Evolutionary conservation across 2,797 vertebrate genomes (phyloP).

Genomic region (Merluccius polli): DNA sequence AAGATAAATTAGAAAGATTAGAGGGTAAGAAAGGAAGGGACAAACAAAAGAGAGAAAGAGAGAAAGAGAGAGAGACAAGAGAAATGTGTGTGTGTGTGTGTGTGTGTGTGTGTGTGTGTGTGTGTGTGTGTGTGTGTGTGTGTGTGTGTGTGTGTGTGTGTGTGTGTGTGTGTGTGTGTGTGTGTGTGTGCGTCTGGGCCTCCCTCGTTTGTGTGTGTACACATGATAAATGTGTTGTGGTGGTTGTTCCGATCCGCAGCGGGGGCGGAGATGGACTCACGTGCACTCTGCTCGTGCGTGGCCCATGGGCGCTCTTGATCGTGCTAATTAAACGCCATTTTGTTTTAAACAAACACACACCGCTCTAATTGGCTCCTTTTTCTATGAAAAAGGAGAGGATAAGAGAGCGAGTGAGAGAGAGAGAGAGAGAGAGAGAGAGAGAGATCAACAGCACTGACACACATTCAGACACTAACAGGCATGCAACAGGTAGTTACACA

Average conservation of each 20-base stretch:
- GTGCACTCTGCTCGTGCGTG: constrained; percentile 39
- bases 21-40: constrained; percentile 59
- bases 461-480: constrained; percentile 3
- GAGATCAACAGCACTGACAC: constrained; percentile 55
- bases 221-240: background rate
- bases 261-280: background rate
- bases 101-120: constrained; percentile 28
- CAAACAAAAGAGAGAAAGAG: constrained; percentile 21
- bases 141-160: too few species aligned
- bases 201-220: constrained; percentile 21
- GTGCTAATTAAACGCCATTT: constrained; percentile 99
- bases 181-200: too few species aligned
- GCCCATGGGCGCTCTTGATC: constrained; percentile 91
- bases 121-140: too few species aligned
- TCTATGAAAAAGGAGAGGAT: constrained; percentile 99
- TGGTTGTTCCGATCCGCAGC: too few species aligned
- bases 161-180: too few species aligned
- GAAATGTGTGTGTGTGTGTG: constrained; percentile 71
- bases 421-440: constrained; percentile 42
- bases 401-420: constrained; percentile 72
- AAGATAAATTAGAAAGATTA: constrained; percentile 17
- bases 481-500: background rate
- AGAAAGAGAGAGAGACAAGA: constrained; percentile 51
- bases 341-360: constrained; percentile 99
- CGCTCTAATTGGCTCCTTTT: constrained; percentile 99